Conservation (phyloP, 2,888 invertebrate genomes). For the Phymatocera aterrima region DNA sequence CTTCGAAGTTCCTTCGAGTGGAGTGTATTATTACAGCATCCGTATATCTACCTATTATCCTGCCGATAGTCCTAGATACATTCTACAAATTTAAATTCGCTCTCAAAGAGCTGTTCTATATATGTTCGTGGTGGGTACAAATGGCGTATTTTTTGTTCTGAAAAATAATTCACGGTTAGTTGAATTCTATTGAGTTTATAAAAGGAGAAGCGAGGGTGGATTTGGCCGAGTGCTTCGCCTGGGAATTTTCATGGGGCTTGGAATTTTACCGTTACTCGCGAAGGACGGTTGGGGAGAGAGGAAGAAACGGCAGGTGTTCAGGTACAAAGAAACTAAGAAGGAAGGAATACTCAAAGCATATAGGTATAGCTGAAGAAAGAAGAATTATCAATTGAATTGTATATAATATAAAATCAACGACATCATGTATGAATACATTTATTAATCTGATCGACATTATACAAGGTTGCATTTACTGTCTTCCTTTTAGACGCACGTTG, state of each 20-base stretch:
- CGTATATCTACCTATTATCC: conserved; percentile 1
- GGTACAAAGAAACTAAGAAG: conserved; percentile 68
- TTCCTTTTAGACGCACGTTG: conserved; percentile 31
- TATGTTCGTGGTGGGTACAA: not conserved
- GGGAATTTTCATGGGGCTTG: conserved; percentile 51
- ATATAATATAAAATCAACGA: not conserved
- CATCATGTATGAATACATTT: not conserved
- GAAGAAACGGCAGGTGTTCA: conserved; percentile 65
- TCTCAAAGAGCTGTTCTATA: not conserved
- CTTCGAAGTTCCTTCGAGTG: not conserved
- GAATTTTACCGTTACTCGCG: conserved; percentile 62
- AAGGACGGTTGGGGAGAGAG: conserved; percentile 61
- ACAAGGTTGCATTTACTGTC: not conserved
- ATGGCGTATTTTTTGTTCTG: not conserved
- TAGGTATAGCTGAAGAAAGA: not conserved
- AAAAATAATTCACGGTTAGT: not conserved
- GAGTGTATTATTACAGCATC: not conserved
- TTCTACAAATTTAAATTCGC: not conserved
- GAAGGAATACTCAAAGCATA: conserved; percentile 58
- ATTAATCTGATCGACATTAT: not conserved
- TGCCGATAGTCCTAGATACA: not conserved
- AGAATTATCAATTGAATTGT: not conserved
- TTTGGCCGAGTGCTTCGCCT: conserved; percentile 48
- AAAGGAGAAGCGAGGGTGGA: conserved; percentile 43
- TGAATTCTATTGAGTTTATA: not conserved